Conservation (phyloP, 1,140 invertebrate genomes). For the Dolichoris vasculosae region DNA sequence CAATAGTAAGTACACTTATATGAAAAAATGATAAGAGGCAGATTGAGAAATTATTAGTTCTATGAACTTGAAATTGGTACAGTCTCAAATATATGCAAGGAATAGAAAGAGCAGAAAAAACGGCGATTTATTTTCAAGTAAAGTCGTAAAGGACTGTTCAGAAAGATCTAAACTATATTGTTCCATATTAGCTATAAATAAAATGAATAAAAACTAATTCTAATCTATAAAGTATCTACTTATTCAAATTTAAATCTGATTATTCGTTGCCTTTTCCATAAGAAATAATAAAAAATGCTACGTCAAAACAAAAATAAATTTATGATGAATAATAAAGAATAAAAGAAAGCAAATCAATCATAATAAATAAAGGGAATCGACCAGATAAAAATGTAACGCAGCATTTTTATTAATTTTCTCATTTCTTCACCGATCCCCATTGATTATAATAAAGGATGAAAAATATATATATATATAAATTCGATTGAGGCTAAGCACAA, state of each 20-base stretch:
- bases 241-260: conserved; percentile 9
- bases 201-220: conserved; percentile 37
- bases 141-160: conserved; percentile 42
- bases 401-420: conserved; percentile 47
- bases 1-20: not conserved
- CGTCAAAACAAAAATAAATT: conserved; percentile 18
- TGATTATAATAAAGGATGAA: not conserved
- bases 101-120: not conserved
- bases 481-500: not conserved
- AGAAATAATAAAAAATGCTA: conserved; percentile 52
- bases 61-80: not conserved
- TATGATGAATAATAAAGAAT: conserved; percentile 2
- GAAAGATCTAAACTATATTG: not conserved
- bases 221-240: conserved; percentile 31
- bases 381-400: conserved; percentile 7
- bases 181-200: conserved; percentile 22
- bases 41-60: not conserved
- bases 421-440: conserved; percentile 44
- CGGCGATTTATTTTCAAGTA: conserved; percentile 8
- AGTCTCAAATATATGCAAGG: not conserved
- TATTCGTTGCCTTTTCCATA: not conserved
- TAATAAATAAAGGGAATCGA: not conserved
- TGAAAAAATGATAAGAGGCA: too few species aligned
- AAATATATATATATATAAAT: not conserved
- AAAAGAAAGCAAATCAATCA: not conserved